phyloP scores from a whole-genome alignment of 1,140 invertebrate species.

The Drosophila pallidifrons region DNA sequence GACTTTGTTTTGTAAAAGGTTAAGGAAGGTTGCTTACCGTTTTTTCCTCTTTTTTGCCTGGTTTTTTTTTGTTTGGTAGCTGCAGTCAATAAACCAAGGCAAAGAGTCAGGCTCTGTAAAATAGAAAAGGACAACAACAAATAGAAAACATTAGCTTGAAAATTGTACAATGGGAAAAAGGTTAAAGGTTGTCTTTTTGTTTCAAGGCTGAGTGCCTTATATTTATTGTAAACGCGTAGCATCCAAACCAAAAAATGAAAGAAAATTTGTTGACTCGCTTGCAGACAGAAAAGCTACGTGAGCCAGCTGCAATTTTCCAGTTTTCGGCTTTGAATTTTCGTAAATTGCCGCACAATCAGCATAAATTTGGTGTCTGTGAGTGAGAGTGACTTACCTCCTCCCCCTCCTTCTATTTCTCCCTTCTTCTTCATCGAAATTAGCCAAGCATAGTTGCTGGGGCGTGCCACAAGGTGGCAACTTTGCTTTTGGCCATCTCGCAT shows the following conservation, averaged over 20 bases:
- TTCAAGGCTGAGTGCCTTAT: conserved; percentile 71
- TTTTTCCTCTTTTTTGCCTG: conserved; percentile 12
- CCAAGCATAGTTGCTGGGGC: conserved; percentile 34
- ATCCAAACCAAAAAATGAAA: not conserved
- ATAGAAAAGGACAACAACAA: conserved; percentile 12
- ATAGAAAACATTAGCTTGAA: conserved; percentile 36
- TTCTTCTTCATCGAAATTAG: conserved; percentile 33
- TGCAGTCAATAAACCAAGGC: conserved; percentile 72
- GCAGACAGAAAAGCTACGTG: conserved; percentile 47
- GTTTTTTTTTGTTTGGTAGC: conserved; percentile 25
- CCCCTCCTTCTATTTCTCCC: not conserved
- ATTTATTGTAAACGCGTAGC: conserved; percentile 52
- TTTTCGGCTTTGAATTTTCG: conserved; percentile 60
- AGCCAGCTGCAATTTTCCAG: conserved; percentile 63
- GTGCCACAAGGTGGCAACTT: conserved; percentile 35
- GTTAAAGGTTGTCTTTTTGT: conserved; percentile 61
- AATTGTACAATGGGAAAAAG: conserved; percentile 29
- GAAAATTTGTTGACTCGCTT: conserved; percentile 50
- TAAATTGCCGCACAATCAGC: conserved; percentile 82
- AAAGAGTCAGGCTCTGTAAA: conserved; percentile 56
- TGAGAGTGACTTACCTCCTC: not conserved
- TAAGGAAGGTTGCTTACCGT: conserved; percentile 55
- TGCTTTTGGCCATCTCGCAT: conserved; percentile 17
- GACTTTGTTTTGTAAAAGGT: conserved; percentile 54
- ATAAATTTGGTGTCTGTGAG: conserved; percentile 70